Evolutionary conservation across 2,888 invertebrate genomes (phyloP), one percentile per base, ranked within the genome.

Genomic region (Melinaea marsaeus): DNA sequence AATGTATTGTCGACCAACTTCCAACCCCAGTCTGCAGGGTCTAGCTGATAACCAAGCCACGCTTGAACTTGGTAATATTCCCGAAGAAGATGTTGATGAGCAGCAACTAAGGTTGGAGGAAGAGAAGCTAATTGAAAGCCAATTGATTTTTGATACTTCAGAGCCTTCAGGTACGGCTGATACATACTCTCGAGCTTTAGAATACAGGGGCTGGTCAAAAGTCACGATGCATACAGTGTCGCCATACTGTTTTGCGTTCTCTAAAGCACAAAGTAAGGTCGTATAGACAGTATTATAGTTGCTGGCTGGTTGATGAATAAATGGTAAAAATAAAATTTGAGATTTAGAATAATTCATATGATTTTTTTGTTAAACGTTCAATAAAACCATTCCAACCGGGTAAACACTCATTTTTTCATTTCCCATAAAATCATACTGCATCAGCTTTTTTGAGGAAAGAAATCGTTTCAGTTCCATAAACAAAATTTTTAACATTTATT

Each of bases 371-470:
- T 68, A 60, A 57, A 13, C 48, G 69, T 62, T 72, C 69, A 68
- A 72, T 67, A 67, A 48, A 75, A 68, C 75, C 71, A 69, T 77
- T 76, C 77, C 75, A 78, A 69, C 75, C 77, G 62, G 77, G 74
- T 62, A 77, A 72, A 59, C 71, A 64, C 65, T 64, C 32, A 70
- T 74, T 69, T 59, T 64, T 72, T 74, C 73, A 75, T 69, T 76
- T 76, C 59, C 72, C 74, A 58, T 73, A 76, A 64, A 76, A 70
- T 75, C 76, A 76, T 65, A 74, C 61, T 66, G 37, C 65, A 62
- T 69, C 63, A 54, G 47, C 2, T 57, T 60, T 64, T 65, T 67
- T 64, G 51, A 61, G 48, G 37, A 69, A 67, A 42, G 65, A 65
- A 74, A 66, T 66, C 60, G 46, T 46, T 66, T 63, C 67, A 68